These are phyloP conservation scores for Hemicordylus capensis DNA, from an alignment of 2,113 vertebrate species.

Conservation along the genomic window DNA sequence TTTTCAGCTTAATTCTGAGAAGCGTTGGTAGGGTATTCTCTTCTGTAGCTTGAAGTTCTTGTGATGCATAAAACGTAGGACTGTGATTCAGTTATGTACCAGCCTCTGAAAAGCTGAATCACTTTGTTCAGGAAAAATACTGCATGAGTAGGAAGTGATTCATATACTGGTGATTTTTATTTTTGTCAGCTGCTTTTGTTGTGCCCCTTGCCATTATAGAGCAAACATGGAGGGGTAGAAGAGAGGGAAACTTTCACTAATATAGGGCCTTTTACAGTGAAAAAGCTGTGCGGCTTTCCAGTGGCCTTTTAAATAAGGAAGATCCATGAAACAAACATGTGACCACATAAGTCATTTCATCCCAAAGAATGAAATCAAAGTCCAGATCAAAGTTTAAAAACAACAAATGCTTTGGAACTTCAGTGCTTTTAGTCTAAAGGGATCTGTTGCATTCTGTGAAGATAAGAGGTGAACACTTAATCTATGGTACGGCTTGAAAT, in stretches of 20 bases:
- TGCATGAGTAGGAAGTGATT: conserved; percentile 59
- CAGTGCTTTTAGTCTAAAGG: background rate
- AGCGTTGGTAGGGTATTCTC: background rate
- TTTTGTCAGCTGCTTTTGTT: conserved; percentile 4
- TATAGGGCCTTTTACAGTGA: background rate
- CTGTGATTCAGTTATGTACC: conserved; percentile 52
- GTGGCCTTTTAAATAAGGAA: background rate
- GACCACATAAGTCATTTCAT: background rate
- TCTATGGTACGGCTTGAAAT: too few relatives aligned
- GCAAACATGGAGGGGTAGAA: background rate
- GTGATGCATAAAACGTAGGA: conserved; percentile 40
- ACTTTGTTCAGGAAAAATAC: conserved; percentile 69
- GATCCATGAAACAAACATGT: background rate
- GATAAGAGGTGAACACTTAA: background rate
- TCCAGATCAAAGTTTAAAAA: background rate
- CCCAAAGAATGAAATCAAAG: too few relatives aligned
- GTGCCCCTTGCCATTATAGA: background rate
- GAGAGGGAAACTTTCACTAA: background rate
- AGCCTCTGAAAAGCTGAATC: conserved; percentile 74
- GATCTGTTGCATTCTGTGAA: background rate
- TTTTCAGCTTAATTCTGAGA: background rate
- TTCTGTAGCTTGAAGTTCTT: background rate
- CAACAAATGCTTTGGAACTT: background rate
- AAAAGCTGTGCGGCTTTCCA: background rate
- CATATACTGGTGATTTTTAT: background rate